Evolutionary conservation across 2,888 invertebrate species (phyloP), one percentile per base, ranked within the genome.

Genomic region (Thyatira batis): DNA sequence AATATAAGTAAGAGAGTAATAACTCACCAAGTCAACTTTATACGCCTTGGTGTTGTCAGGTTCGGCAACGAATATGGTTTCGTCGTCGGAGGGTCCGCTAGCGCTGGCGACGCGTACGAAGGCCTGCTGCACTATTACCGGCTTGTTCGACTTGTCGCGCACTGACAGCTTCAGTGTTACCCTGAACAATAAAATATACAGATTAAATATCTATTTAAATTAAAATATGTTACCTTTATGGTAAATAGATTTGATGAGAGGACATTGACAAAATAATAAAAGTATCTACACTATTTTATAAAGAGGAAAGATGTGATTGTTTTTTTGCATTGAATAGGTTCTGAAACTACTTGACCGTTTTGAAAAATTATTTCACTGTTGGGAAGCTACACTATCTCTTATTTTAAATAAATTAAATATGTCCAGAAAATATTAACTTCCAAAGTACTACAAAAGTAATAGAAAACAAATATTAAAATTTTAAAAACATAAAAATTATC

Each of bases 21-120:
- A 10, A 25, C 93, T 84, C 73, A 97, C 97, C 94, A 99, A 94
- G 78, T 98, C 98, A 63, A 98, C 96, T 88, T 97, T 97, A 85
- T 99, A 98, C 0, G 94, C 89, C 74, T 95, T 94, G 51, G 93
- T 89, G 60, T 90, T 90, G 78, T 98, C 98, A 3, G 96, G 95
- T 80, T 99, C 98, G 0, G 98, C 97, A 3, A 99, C 96, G 82
- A 98, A 99, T 71, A 98, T 95, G 49, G 98, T 96, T 92, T 99
- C 99, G 62, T 98, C 97, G 58, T 95, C 94, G n/a, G 93, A 93
- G 51, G 92, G 90, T 13, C 89, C 87, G 67, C 96, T 94, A 13
- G 89, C 87, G 67, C 96, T 94, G 39, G 94, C 93, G 45, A 98
- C 93, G 49, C 96, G 94, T 23, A 98, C 94, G 84, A 98, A 98